Conservation (phyloP, 2,113 vertebrate genomes). For the Recurvirostra avosetta region DNA sequence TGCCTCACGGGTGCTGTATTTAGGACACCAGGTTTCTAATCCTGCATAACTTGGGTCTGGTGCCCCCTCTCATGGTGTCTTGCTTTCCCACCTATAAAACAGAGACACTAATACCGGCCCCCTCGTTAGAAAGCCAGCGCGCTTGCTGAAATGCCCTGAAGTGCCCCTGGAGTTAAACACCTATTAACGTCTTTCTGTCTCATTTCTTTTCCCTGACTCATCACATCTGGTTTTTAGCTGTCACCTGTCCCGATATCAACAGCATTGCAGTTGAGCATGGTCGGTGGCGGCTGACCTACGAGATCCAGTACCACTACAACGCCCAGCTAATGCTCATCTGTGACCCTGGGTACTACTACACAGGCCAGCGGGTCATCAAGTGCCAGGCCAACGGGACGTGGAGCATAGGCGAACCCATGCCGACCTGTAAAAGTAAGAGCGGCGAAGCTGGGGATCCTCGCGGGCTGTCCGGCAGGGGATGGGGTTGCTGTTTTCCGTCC, state of each 20-base stretch:
- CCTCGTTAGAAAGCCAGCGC: not conserved
- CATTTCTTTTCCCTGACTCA: fast-evolving
- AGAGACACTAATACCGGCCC: not conserved
- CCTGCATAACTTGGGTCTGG: not conserved
- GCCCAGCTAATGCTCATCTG: constrained; percentile 95
- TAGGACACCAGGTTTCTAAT: not conserved
- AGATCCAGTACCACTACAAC: constrained; percentile 90
- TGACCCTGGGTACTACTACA: constrained; percentile 95
- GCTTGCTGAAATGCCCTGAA: not conserved
- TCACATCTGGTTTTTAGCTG: constrained; percentile 70
- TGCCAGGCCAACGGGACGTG: constrained; percentile 91
- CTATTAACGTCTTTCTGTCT: not conserved
- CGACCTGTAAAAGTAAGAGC: constrained; percentile 89
- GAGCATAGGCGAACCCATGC: constrained; percentile 87
- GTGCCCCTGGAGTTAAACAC: not conserved
- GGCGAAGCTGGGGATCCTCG: not conserved
- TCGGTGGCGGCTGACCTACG: constrained; percentile 93
- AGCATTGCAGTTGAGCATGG: constrained; percentile 90
- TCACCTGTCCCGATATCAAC: constrained; percentile 87
- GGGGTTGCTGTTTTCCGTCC: too few relatives aligned
- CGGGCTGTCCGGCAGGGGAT: too few relatives aligned
- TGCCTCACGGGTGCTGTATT: not conserved
- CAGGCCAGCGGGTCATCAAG: constrained; percentile 87
- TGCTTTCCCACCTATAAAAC: not conserved
- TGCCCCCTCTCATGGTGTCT: not conserved